Conservation (phyloP, 2,888 invertebrate species). For the Seladonia tumulorum region DNA sequence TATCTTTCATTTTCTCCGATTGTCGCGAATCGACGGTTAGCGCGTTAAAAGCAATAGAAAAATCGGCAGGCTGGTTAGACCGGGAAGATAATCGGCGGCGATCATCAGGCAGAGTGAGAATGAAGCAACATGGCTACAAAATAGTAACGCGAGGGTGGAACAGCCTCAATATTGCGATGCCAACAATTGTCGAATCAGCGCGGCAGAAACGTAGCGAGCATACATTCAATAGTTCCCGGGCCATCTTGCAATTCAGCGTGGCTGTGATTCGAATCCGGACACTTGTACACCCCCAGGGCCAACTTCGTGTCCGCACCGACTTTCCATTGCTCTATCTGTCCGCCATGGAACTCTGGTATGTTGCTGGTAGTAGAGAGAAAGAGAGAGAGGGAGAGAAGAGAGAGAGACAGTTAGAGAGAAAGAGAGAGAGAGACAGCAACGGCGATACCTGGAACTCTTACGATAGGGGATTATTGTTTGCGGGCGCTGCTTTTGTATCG, state of each 20-base stretch:
- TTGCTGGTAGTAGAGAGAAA: not conserved
- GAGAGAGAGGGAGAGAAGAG: not conserved
- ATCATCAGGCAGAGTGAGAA: not conserved
- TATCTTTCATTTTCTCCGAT: too few relatives aligned
- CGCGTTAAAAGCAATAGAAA: too few relatives aligned
- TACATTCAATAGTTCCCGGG: constrained; percentile 47
- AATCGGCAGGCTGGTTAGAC: not conserved
- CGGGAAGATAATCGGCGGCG: not conserved
- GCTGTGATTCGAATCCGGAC: constrained; percentile 42
- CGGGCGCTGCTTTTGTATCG: constrained; percentile 35
- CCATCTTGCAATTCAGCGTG: constrained; percentile 55
- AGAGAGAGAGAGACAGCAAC: not conserved
- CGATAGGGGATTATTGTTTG: constrained; percentile 47
- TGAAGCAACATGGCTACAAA: not conserved
- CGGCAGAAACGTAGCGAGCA: constrained; percentile 52
- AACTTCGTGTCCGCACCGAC: not conserved
- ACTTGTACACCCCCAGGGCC: constrained; percentile 30
- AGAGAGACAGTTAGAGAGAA: not conserved
- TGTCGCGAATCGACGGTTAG: too few relatives aligned
- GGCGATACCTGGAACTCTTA: not conserved
- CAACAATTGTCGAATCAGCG: constrained; percentile 57
- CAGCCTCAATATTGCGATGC: constrained; percentile 35
- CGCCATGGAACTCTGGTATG: not conserved
- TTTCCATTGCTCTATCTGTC: not conserved
- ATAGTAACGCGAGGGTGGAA: constrained; percentile 8